These are phyloP conservation scores for Microdon myrmicae DNA, from an alignment of 2,888 invertebrate species.

Conservation along the genomic window DNA sequence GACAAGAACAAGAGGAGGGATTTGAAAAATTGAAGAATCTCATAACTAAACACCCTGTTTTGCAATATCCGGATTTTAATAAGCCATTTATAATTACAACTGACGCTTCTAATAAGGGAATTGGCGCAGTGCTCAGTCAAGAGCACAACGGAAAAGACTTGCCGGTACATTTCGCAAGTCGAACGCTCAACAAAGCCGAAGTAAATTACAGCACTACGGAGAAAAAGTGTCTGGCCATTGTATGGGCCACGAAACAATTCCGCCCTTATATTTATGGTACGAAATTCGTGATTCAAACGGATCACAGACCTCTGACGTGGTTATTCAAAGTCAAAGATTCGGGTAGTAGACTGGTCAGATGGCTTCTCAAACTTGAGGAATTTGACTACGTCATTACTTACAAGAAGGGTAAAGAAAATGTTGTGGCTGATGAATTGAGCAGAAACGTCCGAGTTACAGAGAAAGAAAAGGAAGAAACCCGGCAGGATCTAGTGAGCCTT, in stretches of 20 bases:
- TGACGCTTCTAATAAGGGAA: background rate
- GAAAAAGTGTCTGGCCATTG: slow-evolving; percentile 57
- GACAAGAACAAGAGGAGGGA: background rate
- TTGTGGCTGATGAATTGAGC: slow-evolving; percentile 24
- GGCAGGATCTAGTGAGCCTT: too few species aligned
- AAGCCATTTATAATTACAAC: too few species aligned
- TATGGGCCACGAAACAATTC: slow-evolving; percentile 59
- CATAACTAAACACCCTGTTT: slow-evolving; percentile 53
- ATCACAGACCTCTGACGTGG: slow-evolving; percentile 51
- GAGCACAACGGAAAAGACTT: background rate
- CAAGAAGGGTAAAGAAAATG: slow-evolving; percentile 36
- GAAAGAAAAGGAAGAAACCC: too few species aligned
- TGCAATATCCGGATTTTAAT: slow-evolving; percentile 44
- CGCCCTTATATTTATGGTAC: too few species aligned
- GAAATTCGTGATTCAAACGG: slow-evolving; percentile 59
- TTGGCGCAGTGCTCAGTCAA: slow-evolving; percentile 18
- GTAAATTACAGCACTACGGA: slow-evolving; percentile 35
- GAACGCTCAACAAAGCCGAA: slow-evolving; percentile 12
- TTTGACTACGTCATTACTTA: too few species aligned
- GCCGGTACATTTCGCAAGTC: slow-evolving; percentile 23
- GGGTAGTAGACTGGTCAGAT: slow-evolving; percentile 20
- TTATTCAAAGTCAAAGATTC: slow-evolving; percentile 22
- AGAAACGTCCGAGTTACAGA: too few species aligned
- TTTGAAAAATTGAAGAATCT: slow-evolving; percentile 5
- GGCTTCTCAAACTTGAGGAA: slow-evolving; percentile 35